Base-by-base conservation (phyloP, 2,797 vertebrate species). In the Cuniculus paca region DNA sequence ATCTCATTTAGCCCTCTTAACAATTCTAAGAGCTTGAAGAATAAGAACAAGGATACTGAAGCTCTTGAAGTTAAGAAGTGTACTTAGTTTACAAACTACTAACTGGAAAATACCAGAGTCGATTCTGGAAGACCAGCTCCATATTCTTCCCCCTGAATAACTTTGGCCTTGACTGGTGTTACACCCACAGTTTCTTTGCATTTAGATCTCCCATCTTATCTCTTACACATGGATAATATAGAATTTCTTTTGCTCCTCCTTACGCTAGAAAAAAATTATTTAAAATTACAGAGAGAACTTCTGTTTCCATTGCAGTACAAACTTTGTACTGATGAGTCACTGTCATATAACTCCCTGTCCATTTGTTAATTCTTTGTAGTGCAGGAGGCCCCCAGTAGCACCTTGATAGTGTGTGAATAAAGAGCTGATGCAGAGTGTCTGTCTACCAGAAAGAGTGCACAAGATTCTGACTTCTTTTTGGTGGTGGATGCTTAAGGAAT, bases 201-300 rank as follows among this genome's bases (percentile, higher is more conserved):
- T 39, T n/a, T 54, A 24, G n/a, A 19, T 3, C 22, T 50, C 9
- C 12, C 24, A 42, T 92, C 48, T 48, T 70, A 13, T 77, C 70
- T 89, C 34, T 34, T 54, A 42, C 11, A 58, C 39, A 36, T 93
- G 31, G 63, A 96, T 78, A 11, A 80, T 19, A 74, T 88, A 79
- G 54, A 39, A 88, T 94, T 88, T 95, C 13, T 60, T 93, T 45
- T 90, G 24, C 10, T 17, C 5, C 31, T 82, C 4, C 36, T 85
- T 82, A 84, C 74, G 77, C 50, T 58, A 84, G 91, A 61, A 93
- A 75, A 90, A 88, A 68, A 45, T 78, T 65, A 6, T n/a, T 94
- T 28, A 79, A 94, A 91, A 48, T 95, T 63, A 79, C 74, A 96
- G 28, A 42, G 39, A 31, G 14, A 36, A 14, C 36, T 74, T 92